Conservation (phyloP, 2,888 invertebrate genomes). For the Polyommatus icarus region DNA sequence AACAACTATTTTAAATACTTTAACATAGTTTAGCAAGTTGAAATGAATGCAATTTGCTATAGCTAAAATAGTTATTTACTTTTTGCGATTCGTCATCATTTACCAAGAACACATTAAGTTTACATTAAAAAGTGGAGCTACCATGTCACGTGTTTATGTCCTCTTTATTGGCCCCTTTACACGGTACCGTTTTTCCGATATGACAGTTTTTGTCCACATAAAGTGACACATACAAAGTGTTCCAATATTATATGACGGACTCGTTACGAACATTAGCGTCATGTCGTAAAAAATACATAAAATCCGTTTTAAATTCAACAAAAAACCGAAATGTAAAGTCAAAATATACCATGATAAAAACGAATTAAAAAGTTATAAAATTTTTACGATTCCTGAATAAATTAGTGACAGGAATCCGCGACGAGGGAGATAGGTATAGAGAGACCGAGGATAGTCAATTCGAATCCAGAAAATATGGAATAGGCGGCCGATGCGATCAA, state of each 20-base stretch:
- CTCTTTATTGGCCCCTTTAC: slow-evolving; percentile 3
- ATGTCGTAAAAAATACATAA: slow-evolving; percentile 25
- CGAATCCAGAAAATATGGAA: slow-evolving; percentile 53
- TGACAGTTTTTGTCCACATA: slow-evolving; percentile 14
- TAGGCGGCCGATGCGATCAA: slow-evolving; percentile 46
- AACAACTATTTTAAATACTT: no score
- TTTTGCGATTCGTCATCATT: not conserved
- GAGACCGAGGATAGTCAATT: slow-evolving; percentile 45
- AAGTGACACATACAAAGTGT: slow-evolving; percentile 14
- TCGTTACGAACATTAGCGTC: slow-evolving; percentile 12
- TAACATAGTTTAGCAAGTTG: no score
- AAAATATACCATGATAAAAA: slow-evolving; percentile 27
- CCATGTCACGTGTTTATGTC: slow-evolving; percentile 4
- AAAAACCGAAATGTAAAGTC: slow-evolving; percentile 23
- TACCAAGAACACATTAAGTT: not conserved
- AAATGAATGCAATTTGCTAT: no score
- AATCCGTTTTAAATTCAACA: slow-evolving; percentile 6
- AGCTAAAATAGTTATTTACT: not conserved
- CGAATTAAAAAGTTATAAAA: slow-evolving; percentile 27
- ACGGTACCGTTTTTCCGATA: slow-evolving; percentile 10
- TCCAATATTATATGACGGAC: slow-evolving; percentile 12
- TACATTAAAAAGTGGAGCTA: slow-evolving; percentile 9
- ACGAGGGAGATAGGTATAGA: slow-evolving; percentile 33
- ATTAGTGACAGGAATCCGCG: slow-evolving; percentile 24
- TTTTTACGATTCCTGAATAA: slow-evolving; percentile 21